Evolutionary conservation across 2,113 vertebrate genomes (phyloP).

Genomic region (Larimichthys polyactis): DNA sequence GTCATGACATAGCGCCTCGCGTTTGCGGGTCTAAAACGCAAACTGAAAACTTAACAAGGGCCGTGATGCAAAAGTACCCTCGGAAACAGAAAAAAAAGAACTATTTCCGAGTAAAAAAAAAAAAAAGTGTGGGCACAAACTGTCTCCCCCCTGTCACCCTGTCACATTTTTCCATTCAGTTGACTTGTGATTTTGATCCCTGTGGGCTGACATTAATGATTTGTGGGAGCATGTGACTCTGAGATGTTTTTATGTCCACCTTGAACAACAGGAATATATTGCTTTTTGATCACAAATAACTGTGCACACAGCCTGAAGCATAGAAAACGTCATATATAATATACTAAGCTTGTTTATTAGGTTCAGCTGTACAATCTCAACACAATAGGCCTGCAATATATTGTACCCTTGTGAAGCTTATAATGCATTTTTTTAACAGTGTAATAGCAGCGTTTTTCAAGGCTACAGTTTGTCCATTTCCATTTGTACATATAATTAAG

Average conservation of each 20-base stretch:
- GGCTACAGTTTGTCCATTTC: background rate
- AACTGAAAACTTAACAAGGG: background rate
- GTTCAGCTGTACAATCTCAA: constrained; percentile 7
- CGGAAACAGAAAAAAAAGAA: background rate
- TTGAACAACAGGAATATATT: constrained; percentile 19
- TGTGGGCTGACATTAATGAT: constrained; percentile 17
- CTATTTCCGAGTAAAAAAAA: background rate
- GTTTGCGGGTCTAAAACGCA: background rate
- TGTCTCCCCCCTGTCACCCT: background rate
- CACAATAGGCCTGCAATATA: background rate
- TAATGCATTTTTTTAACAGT: too few species aligned
- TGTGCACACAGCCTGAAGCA: background rate
- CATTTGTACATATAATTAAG: background rate
- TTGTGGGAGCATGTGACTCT: constrained; percentile 14
- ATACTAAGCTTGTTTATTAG: constrained; percentile 14
- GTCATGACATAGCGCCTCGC: background rate
- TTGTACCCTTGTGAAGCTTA: background rate
- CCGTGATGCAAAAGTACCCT: background rate
- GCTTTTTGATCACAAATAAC: constrained; percentile 14
- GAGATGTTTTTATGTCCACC: constrained; percentile 16
- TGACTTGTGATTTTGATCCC: constrained; percentile 5
- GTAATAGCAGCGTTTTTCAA: too few species aligned
- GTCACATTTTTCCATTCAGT: background rate
- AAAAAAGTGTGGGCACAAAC: background rate
- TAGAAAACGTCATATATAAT: background rate